These are phyloP conservation scores for Gambelia wislizenii DNA, from an alignment of 2,797 vertebrate genomes.

Conservation along the genomic window DNA sequence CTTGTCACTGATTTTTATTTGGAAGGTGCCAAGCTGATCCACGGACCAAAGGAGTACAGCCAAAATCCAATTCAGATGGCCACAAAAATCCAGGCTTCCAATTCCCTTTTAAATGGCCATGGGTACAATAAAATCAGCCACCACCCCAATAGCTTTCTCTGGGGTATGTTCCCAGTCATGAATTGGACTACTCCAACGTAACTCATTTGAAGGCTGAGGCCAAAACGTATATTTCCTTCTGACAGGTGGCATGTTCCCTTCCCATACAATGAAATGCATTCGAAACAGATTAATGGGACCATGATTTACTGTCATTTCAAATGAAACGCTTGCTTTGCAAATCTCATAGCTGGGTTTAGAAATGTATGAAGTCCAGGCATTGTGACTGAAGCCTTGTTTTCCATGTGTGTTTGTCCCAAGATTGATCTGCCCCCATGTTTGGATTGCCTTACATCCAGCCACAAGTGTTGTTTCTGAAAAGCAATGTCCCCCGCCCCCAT, in stretches of 20 bases:
- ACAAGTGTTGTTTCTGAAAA: slow-evolving; percentile 13
- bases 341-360: not conserved
- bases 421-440: not conserved
- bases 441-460: slow-evolving; percentile 22
- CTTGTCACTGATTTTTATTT: slow-evolving; percentile 68
- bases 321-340: slow-evolving; percentile 11
- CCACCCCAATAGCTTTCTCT: slow-evolving; percentile 4
- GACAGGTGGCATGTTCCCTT: slow-evolving; percentile 14
- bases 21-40: slow-evolving; percentile 67
- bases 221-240: slow-evolving; percentile 28
- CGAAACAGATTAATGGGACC: slow-evolving; percentile 27
- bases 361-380: not conserved
- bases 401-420: not conserved
- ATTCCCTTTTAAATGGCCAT: slow-evolving; percentile 39
- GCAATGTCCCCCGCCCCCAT: not conserved
- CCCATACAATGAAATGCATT: slow-evolving; percentile 22
- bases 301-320: slow-evolving; percentile 26
- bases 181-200: not conserved
- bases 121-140: not conserved
- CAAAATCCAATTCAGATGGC: slow-evolving; percentile 62
- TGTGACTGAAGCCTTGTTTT: slow-evolving; percentile 17
- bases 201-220: slow-evolving; percentile 1
- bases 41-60: slow-evolving; percentile 64
- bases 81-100: slow-evolving; percentile 42
- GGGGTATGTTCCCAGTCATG: not conserved